Base-by-base conservation (phyloP, 2,888 invertebrate species). In the Drosophila colorata region DNA sequence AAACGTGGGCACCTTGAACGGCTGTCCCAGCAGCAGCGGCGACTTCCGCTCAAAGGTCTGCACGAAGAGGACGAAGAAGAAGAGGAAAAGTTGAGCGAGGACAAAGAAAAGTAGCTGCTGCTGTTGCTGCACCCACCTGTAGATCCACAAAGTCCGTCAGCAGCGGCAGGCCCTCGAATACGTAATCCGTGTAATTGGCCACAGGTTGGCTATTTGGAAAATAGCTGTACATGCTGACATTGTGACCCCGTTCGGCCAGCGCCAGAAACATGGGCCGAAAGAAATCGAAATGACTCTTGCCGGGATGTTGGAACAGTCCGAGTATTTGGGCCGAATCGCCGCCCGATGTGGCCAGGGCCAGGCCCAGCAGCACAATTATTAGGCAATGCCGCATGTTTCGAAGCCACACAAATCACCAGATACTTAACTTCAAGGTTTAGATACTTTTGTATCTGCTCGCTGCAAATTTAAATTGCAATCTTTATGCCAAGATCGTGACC, bases 201-300 rank as follows among this genome's bases (percentile, higher is more conserved):
- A 84, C 52, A 0, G 88, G 78, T 11, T 88, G 69, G 43, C 90
- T 88, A 37, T 90, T 81, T 2, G 93, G 92, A 84, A 93, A 93
- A 68, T 91, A 91, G 58, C 92, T 92, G 5, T 93, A 82, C 85
- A 93, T 92, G 31, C 91, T 93, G 9, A 93, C 84, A 52, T 93
- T 89, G 69, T 93, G 93, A 3, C 93, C 93, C 33, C 90, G 80
- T 18, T 74, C 70, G 2, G 92, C 93, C 40, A 93, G 75, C 16
- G 87, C 92, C 70, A 88, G 85, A 33, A 93, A 86, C 7, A 93
- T 84, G 9, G 91, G 87, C 4, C 91, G 91, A 75, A 92, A 92
- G 84, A 93, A 91, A 20, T 90, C 83, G 77, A 92, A 92, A 74
- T 93, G 93, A 70, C 93, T 93, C 63, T 89, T 89, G 38, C 91